Base-by-base conservation (phyloP, 2,797 vertebrate genomes). In the Stomatorhinus walkeri region DNA sequence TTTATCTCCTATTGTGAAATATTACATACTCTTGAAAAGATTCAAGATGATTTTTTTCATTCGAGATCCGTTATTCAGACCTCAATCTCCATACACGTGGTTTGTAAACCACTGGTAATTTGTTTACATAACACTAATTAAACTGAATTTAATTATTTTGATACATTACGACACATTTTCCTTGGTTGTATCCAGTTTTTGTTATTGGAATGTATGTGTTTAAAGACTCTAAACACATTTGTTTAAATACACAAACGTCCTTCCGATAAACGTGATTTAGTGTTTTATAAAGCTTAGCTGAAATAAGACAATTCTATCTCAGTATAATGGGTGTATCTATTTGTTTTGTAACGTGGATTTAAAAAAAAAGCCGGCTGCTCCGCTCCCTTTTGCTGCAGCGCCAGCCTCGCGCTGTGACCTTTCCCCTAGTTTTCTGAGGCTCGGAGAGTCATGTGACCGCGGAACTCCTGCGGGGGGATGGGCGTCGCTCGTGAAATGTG, bases 351-450 rank as follows among this genome's bases (percentile, higher is more conserved):
- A 51, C 46, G 56, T 3, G 28, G 24, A 40, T 76, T 5, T 2
- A 46, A 81, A 46, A 81, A 43, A 43, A 86, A 59, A 87, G 51
- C 49, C 52, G 85, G 49, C 85, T 28, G 12, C n/a, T 32, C 24
- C 46, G 49, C 84, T 32, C 24, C 6, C 28, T 51, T 51, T 85
- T 32, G 49, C 84, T 22, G 87, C 54, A 46, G 56, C 7, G 22
- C 40, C 54, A 52, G 86, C 28, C 22, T 22, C 43, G 46, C 86
- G 43, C 90, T 6, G 92, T 93, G 95, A 96, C 95, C 96, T 96
- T 96, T 96, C 94, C 93, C 96, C 96, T 83, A 96, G 93, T 96
- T 96, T 93, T 93, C 92, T 91, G 93, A 93, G 87, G 93, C 93
- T 87, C 91, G 85, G 91, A 72, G 88, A 90, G 90, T 96, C 96